Evolutionary conservation across 2,113 vertebrate species (phyloP).

Genomic region (Hydrochoerus hydrochaeris): DNA sequence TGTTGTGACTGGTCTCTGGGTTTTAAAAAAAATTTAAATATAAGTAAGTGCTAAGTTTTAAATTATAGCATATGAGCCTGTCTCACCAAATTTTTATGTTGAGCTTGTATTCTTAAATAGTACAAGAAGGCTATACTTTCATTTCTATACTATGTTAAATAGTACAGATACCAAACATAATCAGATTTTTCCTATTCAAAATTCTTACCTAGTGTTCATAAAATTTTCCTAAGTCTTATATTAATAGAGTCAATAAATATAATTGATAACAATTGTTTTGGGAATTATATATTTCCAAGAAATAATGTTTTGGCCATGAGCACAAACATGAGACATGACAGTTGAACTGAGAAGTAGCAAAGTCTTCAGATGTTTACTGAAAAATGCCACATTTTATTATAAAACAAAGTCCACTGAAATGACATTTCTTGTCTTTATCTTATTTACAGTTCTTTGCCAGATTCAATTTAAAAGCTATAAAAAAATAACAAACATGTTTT

Average conservation of each 20-base stretch:
- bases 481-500: constrained; percentile 41
- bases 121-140: background rate
- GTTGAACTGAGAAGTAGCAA: background rate
- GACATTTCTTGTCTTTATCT: constrained; percentile 2
- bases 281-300: constrained; percentile 9
- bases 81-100: background rate
- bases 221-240: background rate
- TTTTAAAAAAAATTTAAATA: constrained; percentile 42
- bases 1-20: background rate
- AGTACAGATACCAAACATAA: background rate
- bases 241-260: background rate
- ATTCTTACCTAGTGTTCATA: background rate
- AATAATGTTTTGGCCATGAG: background rate
- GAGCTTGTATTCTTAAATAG: background rate
- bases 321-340: background rate
- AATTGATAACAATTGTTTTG: background rate
- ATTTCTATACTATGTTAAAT: no score
- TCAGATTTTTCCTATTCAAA: background rate
- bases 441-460: constrained; percentile 42
- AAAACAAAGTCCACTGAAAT: constrained; percentile 30
- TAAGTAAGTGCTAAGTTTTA: background rate
- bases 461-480: constrained; percentile 43
- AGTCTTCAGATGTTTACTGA: background rate
- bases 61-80: background rate
- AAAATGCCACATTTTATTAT: background rate